Conservation (phyloP, 2,113 vertebrate species). For the Oxygymnocypris stewartii region DNA sequence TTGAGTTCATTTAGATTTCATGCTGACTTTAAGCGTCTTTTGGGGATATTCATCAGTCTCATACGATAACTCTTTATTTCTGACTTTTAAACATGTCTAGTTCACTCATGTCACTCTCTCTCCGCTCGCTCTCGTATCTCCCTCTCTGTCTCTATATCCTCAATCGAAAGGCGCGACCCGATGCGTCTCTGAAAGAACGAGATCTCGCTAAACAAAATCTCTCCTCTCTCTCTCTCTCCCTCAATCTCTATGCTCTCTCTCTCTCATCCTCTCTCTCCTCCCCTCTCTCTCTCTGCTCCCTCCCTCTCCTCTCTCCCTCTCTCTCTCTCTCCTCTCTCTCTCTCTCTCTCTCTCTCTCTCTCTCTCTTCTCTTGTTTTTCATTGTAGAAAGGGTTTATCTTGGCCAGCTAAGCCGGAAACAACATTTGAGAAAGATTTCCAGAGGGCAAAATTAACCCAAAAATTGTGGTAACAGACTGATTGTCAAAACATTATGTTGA, state of each 20-base stretch:
- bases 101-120: no score
- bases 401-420: background rate
- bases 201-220: no score
- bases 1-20: background rate
- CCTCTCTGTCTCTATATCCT: no score
- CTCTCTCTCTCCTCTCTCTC: no score
- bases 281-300: no score
- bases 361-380: background rate
- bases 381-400: background rate
- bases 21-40: background rate
- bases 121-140: no score
- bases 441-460: constrained; percentile 32
- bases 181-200: no score
- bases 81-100: background rate
- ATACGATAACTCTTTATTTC: background rate
- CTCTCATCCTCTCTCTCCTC: no score
- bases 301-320: no score
- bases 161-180: no score
- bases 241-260: no score
- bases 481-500: background rate
- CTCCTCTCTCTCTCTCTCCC: no score
- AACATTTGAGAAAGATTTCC: background rate
- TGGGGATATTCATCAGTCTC: background rate
- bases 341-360: background rate
- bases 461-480: background rate